Evolutionary conservation across 2,888 invertebrate genomes (phyloP).

Genomic region (Tetheella fluctuosa): DNA sequence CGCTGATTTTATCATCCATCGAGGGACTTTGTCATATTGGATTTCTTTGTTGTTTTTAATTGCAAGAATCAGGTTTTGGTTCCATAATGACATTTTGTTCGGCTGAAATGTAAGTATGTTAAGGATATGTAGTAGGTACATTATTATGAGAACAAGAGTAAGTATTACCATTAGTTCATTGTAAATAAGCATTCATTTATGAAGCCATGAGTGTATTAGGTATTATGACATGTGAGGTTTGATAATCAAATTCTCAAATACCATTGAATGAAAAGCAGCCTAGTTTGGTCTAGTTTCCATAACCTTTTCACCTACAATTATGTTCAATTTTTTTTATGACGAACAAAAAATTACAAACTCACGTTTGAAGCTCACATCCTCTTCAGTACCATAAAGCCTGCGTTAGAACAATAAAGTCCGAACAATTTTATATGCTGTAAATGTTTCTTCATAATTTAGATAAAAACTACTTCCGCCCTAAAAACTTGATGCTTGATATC

Average conservation of each 20-base stretch:
- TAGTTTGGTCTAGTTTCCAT: too few species aligned
- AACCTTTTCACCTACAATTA: neutral
- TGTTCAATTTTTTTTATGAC: neutral
- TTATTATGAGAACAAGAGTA: neutral
- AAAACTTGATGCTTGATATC: slow-evolving; percentile 55
- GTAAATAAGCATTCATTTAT: too few species aligned
- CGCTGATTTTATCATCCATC: slow-evolving; percentile 14
- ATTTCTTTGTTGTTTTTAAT: neutral
- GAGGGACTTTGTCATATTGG: slow-evolving; percentile 17
- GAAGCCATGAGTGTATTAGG: too few species aligned
- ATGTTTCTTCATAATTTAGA: slow-evolving; percentile 43
- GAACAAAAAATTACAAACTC: neutral
- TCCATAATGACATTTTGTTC: neutral
- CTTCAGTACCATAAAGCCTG: slow-evolving; percentile 7
- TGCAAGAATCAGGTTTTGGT: neutral
- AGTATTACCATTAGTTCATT: too few species aligned
- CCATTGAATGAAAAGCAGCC: too few species aligned
- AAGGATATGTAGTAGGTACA: neutral
- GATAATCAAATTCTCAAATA: too few species aligned
- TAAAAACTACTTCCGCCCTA: slow-evolving; percentile 56
- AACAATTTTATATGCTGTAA: slow-evolving; percentile 32
- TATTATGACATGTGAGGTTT: too few species aligned
- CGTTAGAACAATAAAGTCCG: slow-evolving; percentile 27
- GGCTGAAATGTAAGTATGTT: neutral
- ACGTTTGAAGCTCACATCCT: neutral